Base-by-base conservation (phyloP, 2,888 invertebrate species). In the Amphimallon solstitiale region DNA sequence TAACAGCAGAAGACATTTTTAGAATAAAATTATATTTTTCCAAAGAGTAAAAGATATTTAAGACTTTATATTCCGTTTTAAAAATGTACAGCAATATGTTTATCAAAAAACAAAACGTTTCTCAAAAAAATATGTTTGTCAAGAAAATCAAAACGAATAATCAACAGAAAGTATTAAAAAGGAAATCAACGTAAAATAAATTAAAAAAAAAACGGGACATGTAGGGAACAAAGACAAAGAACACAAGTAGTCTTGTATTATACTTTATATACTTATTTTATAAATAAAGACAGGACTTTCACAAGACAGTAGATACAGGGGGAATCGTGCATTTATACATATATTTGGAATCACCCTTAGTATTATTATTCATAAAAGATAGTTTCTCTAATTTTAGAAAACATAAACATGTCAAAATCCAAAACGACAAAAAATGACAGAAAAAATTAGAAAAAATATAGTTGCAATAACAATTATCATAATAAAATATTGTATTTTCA, bases 261-360 rank as follows among this genome's bases (percentile, higher is more conserved):
- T 62, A 49, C 35, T 67, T 67, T 67, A 69, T 69, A 69, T 67
- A 67, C 59, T 62, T 61, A 61, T 60, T 61, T 65, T 69, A 64
- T 65, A 68, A 68, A 68, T 67, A 69, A 60, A 63, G 43, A 67
- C 48, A 61, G 64, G 67, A 65, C 65, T 65, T 67, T 64, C 67
- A 67, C 67, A 65, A 62, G 64, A 60, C 43, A 46, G 43, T 46
- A 46, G 56, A 51, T 60, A 60, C 60, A 60, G 19, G 60, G 67
- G 65, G 62, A 59, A 59, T 54, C 69, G 67, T 69, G 69, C 69
- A 67, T 61, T 65, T 49, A 65, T 49, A 65, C 23, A 67, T 40
- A 59, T 43, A 56, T 38, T 46, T 51, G 63, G 63, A 67, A 63
- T 67, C 63, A 54, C 64, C 64, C 64, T 62, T 17, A 15, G 43